Evolutionary conservation across 2,888 invertebrate genomes (phyloP).

Genomic region (Hypomecis punctinalis): DNA sequence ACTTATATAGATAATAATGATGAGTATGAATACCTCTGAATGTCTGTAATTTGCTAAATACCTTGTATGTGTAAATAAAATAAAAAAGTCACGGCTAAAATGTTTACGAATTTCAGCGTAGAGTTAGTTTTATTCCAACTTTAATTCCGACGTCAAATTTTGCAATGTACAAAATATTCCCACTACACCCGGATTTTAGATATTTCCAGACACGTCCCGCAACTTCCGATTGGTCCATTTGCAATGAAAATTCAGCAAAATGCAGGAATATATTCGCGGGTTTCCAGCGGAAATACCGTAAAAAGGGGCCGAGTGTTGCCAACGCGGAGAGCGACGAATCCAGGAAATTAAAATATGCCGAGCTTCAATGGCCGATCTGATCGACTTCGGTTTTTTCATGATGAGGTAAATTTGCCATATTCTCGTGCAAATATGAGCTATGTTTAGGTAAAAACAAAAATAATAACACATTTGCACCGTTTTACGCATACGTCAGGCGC

Average conservation of each 20-base stretch:
- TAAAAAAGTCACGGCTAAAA: background rate
- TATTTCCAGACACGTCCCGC: slow-evolving; percentile 42
- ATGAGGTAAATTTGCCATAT: background rate
- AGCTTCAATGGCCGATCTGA: slow-evolving; percentile 1
- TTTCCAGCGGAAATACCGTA: slow-evolving; percentile 25
- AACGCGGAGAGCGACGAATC: background rate
- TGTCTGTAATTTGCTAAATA: no score
- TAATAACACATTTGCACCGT: no score
- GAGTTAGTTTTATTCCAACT: slow-evolving; percentile 3
- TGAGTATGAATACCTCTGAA: no score
- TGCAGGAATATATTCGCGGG: slow-evolving; percentile 38
- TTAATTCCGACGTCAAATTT: slow-evolving; percentile 1
- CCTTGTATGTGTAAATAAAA: no score
- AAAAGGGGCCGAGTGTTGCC: slow-evolving; percentile 21
- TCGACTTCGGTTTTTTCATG: background rate
- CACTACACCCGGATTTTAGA: slow-evolving; percentile 38
- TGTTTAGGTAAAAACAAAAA: no score
- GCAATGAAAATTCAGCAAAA: slow-evolving; percentile 48
- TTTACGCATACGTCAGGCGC: no score
- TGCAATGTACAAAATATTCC: slow-evolving; percentile 24
- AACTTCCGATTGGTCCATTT: slow-evolving; percentile 48
- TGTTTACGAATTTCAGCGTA: background rate
- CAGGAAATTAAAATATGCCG: slow-evolving; percentile 27
- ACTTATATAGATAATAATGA: no score
- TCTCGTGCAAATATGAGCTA: background rate